phyloP scores from a whole-genome alignment of 2,113 vertebrate genomes.

The Dipodomys merriami region DNA sequence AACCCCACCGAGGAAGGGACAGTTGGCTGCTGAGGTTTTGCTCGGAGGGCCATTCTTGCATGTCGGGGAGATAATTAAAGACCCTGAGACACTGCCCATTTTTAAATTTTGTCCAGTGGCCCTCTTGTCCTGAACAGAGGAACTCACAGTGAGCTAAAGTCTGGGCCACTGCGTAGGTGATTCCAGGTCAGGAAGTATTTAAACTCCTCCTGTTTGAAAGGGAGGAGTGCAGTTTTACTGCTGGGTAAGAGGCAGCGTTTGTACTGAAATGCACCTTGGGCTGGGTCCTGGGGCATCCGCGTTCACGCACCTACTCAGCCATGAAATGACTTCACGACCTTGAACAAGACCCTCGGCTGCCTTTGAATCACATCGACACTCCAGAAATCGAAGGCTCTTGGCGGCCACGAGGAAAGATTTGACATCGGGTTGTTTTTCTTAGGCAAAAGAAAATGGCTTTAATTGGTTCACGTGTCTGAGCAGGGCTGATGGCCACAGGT shows the following conservation, averaged over 20 bases:
- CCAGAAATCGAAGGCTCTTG: not conserved
- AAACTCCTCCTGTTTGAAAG: slow-evolving; percentile 14
- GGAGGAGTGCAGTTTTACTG: not conserved
- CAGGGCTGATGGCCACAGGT: not conserved
- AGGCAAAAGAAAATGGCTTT: not conserved
- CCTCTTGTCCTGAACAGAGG: not conserved
- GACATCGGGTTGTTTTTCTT: not conserved
- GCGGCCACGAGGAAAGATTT: not conserved
- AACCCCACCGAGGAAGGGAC: slow-evolving; percentile 21
- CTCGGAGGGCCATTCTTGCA: not conserved
- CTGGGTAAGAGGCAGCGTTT: not conserved
- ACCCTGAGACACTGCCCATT: slow-evolving; percentile 52
- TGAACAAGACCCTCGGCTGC: not conserved
- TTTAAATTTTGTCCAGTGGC: slow-evolving; percentile 19
- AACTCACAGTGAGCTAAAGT: not conserved
- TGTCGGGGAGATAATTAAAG: slow-evolving; percentile 61
- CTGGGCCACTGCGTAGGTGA: not conserved
- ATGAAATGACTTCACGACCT: not conserved
- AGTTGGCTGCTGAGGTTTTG: not conserved
- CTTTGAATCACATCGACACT: not conserved
- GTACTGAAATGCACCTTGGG: not conserved
- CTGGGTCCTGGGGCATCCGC: not conserved
- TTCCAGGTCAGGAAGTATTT: slow-evolving; percentile 27
- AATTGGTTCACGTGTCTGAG: not conserved
- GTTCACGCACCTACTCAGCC: not conserved